These are phyloP conservation scores for Brachirus orientalis DNA, from an alignment of 2,113 vertebrate species.

Conservation along the genomic window DNA sequence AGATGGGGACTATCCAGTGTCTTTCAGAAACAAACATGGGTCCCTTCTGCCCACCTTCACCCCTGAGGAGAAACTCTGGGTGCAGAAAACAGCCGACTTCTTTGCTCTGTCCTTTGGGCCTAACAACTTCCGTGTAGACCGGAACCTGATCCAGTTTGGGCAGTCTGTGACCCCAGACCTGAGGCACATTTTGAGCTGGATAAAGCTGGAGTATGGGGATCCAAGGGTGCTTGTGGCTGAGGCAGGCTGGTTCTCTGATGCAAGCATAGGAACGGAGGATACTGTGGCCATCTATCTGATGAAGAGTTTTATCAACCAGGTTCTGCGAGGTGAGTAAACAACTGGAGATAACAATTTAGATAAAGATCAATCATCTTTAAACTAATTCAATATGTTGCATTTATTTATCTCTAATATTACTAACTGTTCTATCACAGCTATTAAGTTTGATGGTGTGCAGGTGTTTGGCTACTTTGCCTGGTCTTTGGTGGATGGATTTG, in stretches of 20 bases:
- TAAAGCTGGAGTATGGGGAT: constrained; percentile 90
- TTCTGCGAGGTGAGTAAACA: constrained; percentile 87
- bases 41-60: constrained; percentile 84
- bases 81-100: constrained; percentile 91
- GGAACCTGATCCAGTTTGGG: constrained; percentile 78
- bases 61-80: constrained; percentile 82
- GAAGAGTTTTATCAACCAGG: constrained; percentile 94
- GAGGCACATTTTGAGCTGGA: constrained; percentile 89
- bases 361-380: background rate
- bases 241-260: constrained; percentile 93
- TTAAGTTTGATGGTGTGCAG: constrained; percentile 84
- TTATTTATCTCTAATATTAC: background rate
- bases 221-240: constrained; percentile 89
- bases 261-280: constrained; percentile 88
- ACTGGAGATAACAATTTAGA: background rate
- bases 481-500: constrained; percentile 95
- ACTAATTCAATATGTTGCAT: background rate
- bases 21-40: constrained; percentile 78
- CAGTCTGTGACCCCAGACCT: constrained; percentile 87
- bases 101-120: constrained; percentile 97
- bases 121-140: constrained; percentile 87
- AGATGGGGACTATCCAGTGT: constrained; percentile 89
- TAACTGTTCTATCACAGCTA: constrained; percentile 80
- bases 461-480: constrained; percentile 94
- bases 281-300: constrained; percentile 91